Base-by-base conservation (phyloP, 1,140 invertebrate species). In the Hypothenemus hampei region DNA sequence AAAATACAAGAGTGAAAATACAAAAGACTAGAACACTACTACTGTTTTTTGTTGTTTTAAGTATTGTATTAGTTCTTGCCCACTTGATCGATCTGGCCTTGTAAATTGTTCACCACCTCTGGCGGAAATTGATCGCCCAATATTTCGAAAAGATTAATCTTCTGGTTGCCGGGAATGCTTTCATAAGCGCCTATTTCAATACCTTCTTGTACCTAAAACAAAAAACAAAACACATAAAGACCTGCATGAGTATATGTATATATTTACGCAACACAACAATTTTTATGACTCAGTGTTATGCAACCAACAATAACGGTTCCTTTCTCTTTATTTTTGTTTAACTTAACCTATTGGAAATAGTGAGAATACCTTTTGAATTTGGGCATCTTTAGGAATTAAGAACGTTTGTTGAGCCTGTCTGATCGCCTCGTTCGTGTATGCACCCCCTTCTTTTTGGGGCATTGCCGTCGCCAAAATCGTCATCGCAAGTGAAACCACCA, bases 71-170 rank as follows among this genome's bases (percentile, higher is more conserved):
- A 84, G 62, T 84, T 79, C 51, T 75, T 78, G 47, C 87, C 87
- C 58, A 90, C 83, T 72, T 86, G 80, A 68, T 90, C 87, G 50
- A 91, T 84, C 72, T 89, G 87, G 22, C 78, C 70, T 64, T 91
- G 87, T 10, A 91, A 77, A 71, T 91, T 90, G 75, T 84, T 87
- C 64, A 90, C 87, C n/a, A 91, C 88, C 72, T 91, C 88, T 13
- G 83, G 79, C 16, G 88, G 88, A 18, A 91, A 82, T 67, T 89
- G 85, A 58, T 87, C 86, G 4, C 86, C 86, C 15, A 91, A 75
- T 58, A 90, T 88, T 65, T 87, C 82, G 67, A 83, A 85, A 0
- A 90, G 76, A 70, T 89, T 86, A 69, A 90, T 86, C 62, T 81
- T 81, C 69, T 90, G 86, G 70, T 87, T 82, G 16, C 84, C 87